Conservation (phyloP, 2,113 vertebrate species). For the Pseudonaja textilis region DNA sequence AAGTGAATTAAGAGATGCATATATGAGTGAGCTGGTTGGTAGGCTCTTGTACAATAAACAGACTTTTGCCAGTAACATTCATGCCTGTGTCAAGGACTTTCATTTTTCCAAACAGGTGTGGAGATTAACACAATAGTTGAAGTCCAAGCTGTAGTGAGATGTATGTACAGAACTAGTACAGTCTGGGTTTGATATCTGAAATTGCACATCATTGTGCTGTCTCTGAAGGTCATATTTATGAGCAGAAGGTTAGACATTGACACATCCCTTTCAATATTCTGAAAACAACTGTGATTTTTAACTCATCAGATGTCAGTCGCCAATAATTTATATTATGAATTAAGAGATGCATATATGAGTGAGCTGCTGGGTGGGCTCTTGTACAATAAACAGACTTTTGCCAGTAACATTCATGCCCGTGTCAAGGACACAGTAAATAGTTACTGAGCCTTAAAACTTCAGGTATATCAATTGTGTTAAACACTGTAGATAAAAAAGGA, state of each 20-base stretch:
- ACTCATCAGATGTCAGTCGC: background rate
- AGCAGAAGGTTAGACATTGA: constrained; percentile 6
- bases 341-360: constrained; percentile 43
- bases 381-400: constrained; percentile 59
- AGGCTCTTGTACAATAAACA: constrained; percentile 59
- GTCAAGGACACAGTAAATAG: constrained; percentile 55
- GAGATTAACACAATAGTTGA: constrained; percentile 51
- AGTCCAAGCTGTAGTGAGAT: constrained; percentile 41
- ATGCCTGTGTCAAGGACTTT: constrained; percentile 65
- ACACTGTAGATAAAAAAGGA: background rate
- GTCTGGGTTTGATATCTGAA: background rate
- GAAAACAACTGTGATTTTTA: background rate
- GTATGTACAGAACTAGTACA: constrained; percentile 24
- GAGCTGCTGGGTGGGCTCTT: constrained; percentile 52
- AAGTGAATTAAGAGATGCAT: constrained; percentile 43
- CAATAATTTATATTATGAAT: constrained; percentile 16
- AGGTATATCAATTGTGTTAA: background rate
- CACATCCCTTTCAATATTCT: background rate
- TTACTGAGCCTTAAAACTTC: background rate
- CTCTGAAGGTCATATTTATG: constrained; percentile 5
- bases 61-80: constrained; percentile 62
- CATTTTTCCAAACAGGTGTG: constrained; percentile 56
- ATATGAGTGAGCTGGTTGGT: constrained; percentile 42
- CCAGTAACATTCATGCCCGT: constrained; percentile 60
- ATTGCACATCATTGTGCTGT: background rate